phyloP scores from a whole-genome alignment of 2,888 invertebrate species.

The Cactoblastis cactorum region DNA sequence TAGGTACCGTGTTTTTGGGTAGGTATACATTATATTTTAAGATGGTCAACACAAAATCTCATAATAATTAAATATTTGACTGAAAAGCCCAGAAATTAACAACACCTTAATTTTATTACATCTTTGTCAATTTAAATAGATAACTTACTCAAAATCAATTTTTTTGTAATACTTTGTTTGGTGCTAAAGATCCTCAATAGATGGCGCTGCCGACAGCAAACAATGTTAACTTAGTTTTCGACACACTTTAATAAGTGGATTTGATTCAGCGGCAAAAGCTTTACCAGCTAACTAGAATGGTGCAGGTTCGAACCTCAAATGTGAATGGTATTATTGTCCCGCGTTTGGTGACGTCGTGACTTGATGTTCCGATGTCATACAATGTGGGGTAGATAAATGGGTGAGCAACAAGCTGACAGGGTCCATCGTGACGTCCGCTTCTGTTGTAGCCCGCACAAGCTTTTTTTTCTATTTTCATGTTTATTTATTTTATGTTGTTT shows the following conservation, averaged over 20 bases:
- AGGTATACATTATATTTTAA: too few species aligned
- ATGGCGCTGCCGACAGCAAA: constrained; percentile 38
- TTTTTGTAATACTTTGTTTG: constrained; percentile 9
- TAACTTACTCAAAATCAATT: too few species aligned
- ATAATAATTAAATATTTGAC: too few species aligned
- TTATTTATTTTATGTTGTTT: too few species aligned
- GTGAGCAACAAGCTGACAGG: constrained; percentile 72
- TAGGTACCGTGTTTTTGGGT: too few species aligned
- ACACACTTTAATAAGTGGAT: accelerated
- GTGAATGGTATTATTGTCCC: constrained; percentile 41
- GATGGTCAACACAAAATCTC: too few species aligned
- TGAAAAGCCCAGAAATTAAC: too few species aligned
- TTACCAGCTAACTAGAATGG: too few species aligned
- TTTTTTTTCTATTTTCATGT: constrained; percentile 14
- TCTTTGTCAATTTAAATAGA: too few species aligned
- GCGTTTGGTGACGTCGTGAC: constrained; percentile 42
- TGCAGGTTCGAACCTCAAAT: too few species aligned
- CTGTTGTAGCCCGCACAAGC: constrained; percentile 69
- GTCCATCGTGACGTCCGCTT: constrained; percentile 65
- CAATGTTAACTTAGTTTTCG: constrained; percentile 25
- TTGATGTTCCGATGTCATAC: constrained; percentile 41
- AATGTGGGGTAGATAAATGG: constrained; percentile 59
- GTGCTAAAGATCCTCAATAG: constrained; percentile 28
- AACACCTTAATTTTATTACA: too few species aligned
- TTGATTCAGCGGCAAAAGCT: constrained; percentile 26